phyloP scores from a whole-genome alignment of 2,888 invertebrate species.

The Byasa hedistus region DNA sequence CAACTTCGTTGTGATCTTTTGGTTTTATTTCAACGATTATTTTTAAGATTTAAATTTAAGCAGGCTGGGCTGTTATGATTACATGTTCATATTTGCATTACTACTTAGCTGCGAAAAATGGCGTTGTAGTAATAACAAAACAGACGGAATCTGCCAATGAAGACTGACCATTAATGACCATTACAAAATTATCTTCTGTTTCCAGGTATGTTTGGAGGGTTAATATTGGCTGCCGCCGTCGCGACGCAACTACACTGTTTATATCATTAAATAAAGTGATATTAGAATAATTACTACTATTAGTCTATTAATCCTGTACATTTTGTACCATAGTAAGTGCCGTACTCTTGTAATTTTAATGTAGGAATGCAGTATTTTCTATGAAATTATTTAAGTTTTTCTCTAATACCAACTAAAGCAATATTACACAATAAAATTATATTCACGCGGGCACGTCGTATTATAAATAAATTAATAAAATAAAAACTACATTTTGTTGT shows the following conservation, averaged over 20 bases:
- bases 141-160: too few relatives aligned
- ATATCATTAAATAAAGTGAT: slow-evolving; percentile 78
- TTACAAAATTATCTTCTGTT: slow-evolving; percentile 23
- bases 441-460: slow-evolving; percentile 70
- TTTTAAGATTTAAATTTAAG: too few relatives aligned
- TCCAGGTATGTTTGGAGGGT: slow-evolving; percentile 57
- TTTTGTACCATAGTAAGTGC: slow-evolving; percentile 78
- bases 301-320: slow-evolving; percentile 69
- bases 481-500: slow-evolving; percentile 31
- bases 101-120: too few relatives aligned
- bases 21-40: too few relatives aligned
- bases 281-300: slow-evolving; percentile 70
- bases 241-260: slow-evolving; percentile 57
- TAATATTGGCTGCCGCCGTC: slow-evolving; percentile 55
- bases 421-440: slow-evolving; percentile 71
- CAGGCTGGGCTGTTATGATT: too few relatives aligned
- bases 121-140: too few relatives aligned
- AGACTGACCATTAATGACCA: neutral
- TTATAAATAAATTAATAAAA: slow-evolving; percentile 50
- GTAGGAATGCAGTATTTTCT: slow-evolving; percentile 75
- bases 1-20: too few relatives aligned
- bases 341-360: slow-evolving; percentile 70
- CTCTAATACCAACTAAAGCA: slow-evolving; percentile 64
- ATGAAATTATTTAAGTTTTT: slow-evolving; percentile 59
- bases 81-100: too few relatives aligned